Conservation (phyloP, 2,797 vertebrate species). For the Phrynocephalus vlangalii region DNA sequence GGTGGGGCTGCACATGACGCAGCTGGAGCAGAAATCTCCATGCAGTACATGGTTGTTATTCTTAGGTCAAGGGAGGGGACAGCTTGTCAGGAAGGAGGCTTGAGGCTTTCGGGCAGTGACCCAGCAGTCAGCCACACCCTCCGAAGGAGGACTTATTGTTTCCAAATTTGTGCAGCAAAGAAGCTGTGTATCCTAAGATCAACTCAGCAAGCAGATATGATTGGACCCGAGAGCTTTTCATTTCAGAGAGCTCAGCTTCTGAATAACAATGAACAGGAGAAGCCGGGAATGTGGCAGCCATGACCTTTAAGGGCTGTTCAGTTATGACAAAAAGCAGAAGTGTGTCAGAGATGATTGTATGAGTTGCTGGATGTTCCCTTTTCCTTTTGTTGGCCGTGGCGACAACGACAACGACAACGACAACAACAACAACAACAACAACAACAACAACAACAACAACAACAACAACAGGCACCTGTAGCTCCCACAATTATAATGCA, state of each 20-base stretch:
- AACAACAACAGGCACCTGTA: background rate
- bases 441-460: too few species aligned
- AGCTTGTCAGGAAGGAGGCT: constrained; percentile 18
- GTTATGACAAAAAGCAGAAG: constrained; percentile 9
- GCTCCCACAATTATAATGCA: background rate
- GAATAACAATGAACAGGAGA: constrained; percentile 16
- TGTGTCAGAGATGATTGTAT: background rate
- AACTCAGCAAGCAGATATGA: constrained; percentile 1
- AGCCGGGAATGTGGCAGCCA: background rate
- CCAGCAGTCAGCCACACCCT: background rate
- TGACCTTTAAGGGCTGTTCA: constrained; percentile 24
- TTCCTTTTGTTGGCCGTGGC: background rate
- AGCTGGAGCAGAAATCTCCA: background rate
- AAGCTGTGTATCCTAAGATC: constrained; percentile 13
- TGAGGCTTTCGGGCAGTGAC: background rate
- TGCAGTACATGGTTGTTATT: constrained; percentile 33
- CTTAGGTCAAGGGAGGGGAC: background rate
- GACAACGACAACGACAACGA: background rate
- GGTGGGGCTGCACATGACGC: background rate
- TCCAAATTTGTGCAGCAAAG: constrained; percentile 1
- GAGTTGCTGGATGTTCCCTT: background rate
- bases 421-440: too few species aligned
- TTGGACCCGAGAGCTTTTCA: background rate
- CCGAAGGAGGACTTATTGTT: constrained; percentile 17
- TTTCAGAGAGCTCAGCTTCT: constrained; percentile 4